phyloP scores from a whole-genome alignment of 1,140 invertebrate species.

The Nomia melanderi region DNA sequence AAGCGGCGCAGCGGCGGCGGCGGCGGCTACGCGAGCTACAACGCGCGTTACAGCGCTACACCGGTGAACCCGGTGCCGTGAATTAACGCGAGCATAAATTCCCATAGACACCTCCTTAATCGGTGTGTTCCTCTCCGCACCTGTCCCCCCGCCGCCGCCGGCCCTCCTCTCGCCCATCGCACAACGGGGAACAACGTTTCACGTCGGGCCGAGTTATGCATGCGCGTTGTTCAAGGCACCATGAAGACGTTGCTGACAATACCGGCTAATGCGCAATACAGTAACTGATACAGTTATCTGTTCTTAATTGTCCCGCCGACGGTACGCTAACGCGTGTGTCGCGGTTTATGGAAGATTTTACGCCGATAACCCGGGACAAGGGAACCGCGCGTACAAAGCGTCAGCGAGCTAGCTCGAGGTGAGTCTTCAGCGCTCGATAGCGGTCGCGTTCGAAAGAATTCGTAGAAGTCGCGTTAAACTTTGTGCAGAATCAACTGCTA shows the following conservation, averaged over 20 bases:
- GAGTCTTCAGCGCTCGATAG: too few relatives aligned
- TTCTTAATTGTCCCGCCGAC: slow-evolving; percentile 49
- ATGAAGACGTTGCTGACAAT: slow-evolving; percentile 57
- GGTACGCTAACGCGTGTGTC: slow-evolving; percentile 42
- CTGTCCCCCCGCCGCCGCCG: not conserved
- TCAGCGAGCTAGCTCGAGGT: too few relatives aligned
- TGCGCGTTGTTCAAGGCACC: slow-evolving; percentile 29
- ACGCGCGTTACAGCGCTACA: not conserved
- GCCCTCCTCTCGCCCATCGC: too few relatives aligned
- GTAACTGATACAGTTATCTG: slow-evolving; percentile 64
- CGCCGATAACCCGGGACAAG: slow-evolving; percentile 38
- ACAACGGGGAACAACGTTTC: not conserved
- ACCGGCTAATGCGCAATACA: slow-evolving; percentile 52
- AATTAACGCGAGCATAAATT: slow-evolving; percentile 67
- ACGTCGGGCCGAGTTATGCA: slow-evolving; percentile 30
- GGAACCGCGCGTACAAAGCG: not conserved
- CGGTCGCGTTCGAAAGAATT: too few relatives aligned
- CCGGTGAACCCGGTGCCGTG: slow-evolving; percentile 46
- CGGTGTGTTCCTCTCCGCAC: slow-evolving; percentile 57
- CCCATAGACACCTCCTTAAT: slow-evolving; percentile 68
- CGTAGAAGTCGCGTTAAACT: too few relatives aligned
- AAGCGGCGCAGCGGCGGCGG: slow-evolving; percentile 14
- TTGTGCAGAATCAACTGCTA: too few relatives aligned
- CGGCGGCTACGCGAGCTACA: not conserved
- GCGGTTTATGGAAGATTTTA: slow-evolving; percentile 39